Conservation (phyloP, 2,888 invertebrate genomes). For the Sphaerophoria rueppellii region DNA sequence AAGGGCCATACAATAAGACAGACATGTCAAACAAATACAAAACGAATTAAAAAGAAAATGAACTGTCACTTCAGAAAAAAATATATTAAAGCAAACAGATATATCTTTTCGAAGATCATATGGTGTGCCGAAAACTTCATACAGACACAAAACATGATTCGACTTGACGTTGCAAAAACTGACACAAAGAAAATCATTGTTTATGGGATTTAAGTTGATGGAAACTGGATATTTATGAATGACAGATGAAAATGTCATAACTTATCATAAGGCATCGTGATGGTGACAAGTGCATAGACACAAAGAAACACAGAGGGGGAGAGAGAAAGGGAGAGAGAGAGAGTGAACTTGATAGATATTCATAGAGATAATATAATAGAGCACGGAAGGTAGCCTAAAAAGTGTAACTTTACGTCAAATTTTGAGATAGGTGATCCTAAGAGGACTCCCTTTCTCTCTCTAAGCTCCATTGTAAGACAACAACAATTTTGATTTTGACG, state of each 20-base stretch:
- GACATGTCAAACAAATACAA: constrained; percentile 65
- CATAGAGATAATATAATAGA: no score
- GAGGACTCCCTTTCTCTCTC: no score
- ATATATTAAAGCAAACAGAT: constrained; percentile 15
- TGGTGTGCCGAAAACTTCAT: background rate
- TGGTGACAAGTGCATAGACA: constrained; percentile 31
- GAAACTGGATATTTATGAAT: constrained; percentile 61
- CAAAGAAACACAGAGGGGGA: no score
- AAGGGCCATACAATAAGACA: constrained; percentile 45
- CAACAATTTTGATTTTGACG: no score
- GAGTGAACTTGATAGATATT: no score
- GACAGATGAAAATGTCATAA: constrained; percentile 33
- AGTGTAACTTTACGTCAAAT: no score
- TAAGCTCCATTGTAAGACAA: no score
- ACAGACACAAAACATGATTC: constrained; percentile 5
- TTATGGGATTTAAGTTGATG: background rate
- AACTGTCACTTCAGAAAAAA: constrained; percentile 19
- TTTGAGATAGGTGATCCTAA: no score
- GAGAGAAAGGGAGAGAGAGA: no score
- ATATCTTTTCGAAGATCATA: constrained; percentile 3
- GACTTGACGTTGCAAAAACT: constrained; percentile 47
- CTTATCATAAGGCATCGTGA: constrained; percentile 28
- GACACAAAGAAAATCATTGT: constrained; percentile 51
- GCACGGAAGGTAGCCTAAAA: no score
- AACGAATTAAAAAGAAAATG: constrained; percentile 51